Evolutionary conservation across 2,888 invertebrate species (phyloP), one percentile per base, ranked within the genome.

Genomic region (Lycophotia porphyrea): DNA sequence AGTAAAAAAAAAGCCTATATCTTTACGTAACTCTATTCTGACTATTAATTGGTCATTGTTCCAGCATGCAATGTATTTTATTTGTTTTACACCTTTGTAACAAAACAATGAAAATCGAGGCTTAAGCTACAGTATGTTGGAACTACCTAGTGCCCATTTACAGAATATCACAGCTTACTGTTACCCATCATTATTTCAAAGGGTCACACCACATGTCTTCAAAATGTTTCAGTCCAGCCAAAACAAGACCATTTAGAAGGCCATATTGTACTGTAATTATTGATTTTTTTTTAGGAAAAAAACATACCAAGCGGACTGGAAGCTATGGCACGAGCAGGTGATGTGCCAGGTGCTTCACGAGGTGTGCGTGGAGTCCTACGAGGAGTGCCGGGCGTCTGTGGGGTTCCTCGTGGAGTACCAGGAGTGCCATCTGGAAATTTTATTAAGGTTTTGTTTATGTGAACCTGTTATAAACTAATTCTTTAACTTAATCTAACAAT

Each of bases 221-320:
- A 11, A 52, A 52, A n/a, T 52, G 52, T 52, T n/a, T 52, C 4
- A n/a, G 11, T 52, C 13, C 13, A n/a, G 21, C 4, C n/a, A 52
- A 11, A n/a, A 52, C n/a, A 11, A 52, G 11, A 52, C 11, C n/a
- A n/a, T n/a, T 4, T 52, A 9, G 1, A n/a, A n/a, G 52, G 24
- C 52, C 11, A 11, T 52, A 9, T 11, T 47, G 24, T 49, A 52
- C n/a, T 52, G 8, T 66, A 27, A 3, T 27, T 21, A 27, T 42
- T 27, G 21, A 34, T 24, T 34, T 47, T 34, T 47, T 34, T 7
- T 7, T 9, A 39, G 4, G 18, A n/a, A 39, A 61, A 1, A 42
- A 58, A 65, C 39, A 88, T 92, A 96, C 96, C 96, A 84, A 95
- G 87, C 67, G 96, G 96, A 85, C 96, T 96, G n/a, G 95, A 95